phyloP scores from a whole-genome alignment of 2,113 vertebrate genomes.

The Aspiorhynchus laticeps region DNA sequence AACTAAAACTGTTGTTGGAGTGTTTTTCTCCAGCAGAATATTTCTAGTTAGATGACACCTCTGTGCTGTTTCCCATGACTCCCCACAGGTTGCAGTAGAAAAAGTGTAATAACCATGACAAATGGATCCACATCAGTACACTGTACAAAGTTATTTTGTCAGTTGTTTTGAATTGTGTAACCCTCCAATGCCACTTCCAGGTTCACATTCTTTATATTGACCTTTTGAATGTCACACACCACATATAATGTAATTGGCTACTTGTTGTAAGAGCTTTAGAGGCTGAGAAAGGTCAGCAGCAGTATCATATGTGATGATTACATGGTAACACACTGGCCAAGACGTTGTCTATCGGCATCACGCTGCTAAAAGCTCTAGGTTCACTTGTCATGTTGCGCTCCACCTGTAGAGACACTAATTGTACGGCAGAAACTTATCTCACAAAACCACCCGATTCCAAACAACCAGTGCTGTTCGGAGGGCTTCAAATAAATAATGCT shows the following conservation, averaged over 20 bases:
- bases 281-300: conserved; percentile 29
- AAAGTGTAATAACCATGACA: neutral
- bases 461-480: neutral
- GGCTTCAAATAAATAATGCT: neutral
- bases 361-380: neutral
- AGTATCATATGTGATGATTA: conserved; percentile 41
- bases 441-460: neutral
- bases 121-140: neutral
- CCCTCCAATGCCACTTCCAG: neutral
- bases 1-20: neutral
- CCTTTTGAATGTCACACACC: conserved; percentile 29
- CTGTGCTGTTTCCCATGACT: neutral
- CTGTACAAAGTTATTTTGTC: neutral
- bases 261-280: conserved; percentile 11
- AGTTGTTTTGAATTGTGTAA: conserved; percentile 7
- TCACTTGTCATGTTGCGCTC: neutral
- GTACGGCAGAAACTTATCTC: neutral
- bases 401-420: neutral
- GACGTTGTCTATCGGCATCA: neutral
- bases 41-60: neutral
- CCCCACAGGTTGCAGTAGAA: neutral
- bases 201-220: conserved; percentile 5
- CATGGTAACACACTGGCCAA: neutral
- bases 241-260: conserved; percentile 33
- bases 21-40: neutral